Conservation (phyloP, 1,140 invertebrate genomes). For the Oncopodura yosiiana region DNA sequence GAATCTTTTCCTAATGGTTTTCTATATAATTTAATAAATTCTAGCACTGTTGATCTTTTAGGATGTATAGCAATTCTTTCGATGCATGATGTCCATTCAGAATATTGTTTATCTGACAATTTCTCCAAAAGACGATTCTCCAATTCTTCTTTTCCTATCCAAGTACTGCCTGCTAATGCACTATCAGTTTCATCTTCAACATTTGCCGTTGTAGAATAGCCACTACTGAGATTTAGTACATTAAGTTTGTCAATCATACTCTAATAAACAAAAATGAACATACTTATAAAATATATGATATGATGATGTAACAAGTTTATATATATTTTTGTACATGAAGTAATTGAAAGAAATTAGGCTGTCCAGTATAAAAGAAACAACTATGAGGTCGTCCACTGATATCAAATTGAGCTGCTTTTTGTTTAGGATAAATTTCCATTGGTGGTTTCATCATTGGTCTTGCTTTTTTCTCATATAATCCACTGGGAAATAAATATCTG, state of each 20-base stretch:
- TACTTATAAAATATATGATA: constrained; percentile 38
- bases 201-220: too few species aligned
- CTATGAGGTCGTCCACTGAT: constrained; percentile 74
- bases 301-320: constrained; percentile 4
- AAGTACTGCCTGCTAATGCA: constrained; percentile 47
- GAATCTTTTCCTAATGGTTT: constrained; percentile 48
- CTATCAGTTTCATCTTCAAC: too few species aligned
- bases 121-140: constrained; percentile 59
- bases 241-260: background rate
- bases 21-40: constrained; percentile 61
- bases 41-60: constrained; percentile 45
- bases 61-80: constrained; percentile 60
- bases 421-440: constrained; percentile 68
- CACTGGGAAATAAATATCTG: constrained; percentile 83
- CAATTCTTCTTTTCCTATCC: constrained; percentile 59
- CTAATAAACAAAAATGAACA: constrained; percentile 18
- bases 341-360: constrained; percentile 69
- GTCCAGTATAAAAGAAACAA: constrained; percentile 78
- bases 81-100: constrained; percentile 60
- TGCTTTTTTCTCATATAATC: constrained; percentile 67
- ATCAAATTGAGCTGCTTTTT: constrained; percentile 85
- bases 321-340: constrained; percentile 54
- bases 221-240: too few species aligned
- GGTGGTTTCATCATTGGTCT: constrained; percentile 79
- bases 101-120: constrained; percentile 58